Evolutionary conservation across 1,140 invertebrate genomes (phyloP).

Genomic region (Drosophila triauraria): DNA sequence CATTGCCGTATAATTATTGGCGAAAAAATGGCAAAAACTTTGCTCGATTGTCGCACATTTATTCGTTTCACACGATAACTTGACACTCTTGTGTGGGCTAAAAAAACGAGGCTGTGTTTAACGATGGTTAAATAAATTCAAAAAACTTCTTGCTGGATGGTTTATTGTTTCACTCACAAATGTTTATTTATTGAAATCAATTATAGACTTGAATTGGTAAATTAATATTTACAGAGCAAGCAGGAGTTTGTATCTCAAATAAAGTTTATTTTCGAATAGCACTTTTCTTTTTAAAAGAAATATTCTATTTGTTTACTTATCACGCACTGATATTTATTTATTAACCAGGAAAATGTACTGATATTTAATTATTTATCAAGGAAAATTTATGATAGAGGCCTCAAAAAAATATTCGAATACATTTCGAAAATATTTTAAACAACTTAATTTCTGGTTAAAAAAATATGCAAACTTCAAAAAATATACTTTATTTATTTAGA

Average conservation of each 20-base stretch:
- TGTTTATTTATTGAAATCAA: not conserved
- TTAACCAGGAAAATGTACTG: not conserved
- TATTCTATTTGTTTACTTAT: not conserved
- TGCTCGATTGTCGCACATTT: constrained; percentile 15
- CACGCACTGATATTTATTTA: constrained; percentile 1
- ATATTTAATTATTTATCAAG: not conserved
- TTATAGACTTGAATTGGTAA: not conserved
- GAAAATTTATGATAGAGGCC: not conserved
- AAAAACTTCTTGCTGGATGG: not conserved
- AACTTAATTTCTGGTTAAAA: no score
- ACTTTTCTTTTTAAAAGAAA: not conserved
- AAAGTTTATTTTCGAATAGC: not conserved
- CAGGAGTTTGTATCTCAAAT: not conserved
- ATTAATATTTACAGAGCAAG: not conserved
- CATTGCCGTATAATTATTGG: constrained; percentile 4
- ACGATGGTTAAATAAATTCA: not conserved
- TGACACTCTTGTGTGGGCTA: not conserved
- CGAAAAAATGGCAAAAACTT: not conserved
- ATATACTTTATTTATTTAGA: not conserved
- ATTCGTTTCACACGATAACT: constrained; percentile 1
- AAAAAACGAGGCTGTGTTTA: not conserved
- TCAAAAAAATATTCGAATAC: no score
- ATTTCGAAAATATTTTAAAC: not conserved
- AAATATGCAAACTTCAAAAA: not conserved
- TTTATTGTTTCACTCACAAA: not conserved